Evolutionary conservation across 2,797 vertebrate genomes (phyloP), one percentile per base, ranked within the genome.

Genomic region (Pseudopleuronectes americanus): DNA sequence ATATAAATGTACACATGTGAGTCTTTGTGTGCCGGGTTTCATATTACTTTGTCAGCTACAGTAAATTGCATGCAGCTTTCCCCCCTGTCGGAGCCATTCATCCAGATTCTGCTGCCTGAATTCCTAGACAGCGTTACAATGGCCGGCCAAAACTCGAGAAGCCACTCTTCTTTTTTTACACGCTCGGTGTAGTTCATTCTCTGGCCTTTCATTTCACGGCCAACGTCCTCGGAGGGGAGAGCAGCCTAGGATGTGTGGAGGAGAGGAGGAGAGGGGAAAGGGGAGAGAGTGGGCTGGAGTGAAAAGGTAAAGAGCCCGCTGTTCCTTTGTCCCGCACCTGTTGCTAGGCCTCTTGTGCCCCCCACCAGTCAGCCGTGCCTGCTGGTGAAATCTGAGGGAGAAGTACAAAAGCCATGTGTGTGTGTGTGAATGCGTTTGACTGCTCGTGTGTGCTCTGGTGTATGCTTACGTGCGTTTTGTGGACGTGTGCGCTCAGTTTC

Each of bases 321-420:
- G 88, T 87, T 91, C 85, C 78, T 93, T 93, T 92, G 89, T 93
- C 86, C 81, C 59, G 87, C 91, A 91, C 91, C 91, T 92, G 91
- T 92, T 92, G 84, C 90, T 90, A 87, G 85, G 91, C 91, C 89
- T 92, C 88, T 73, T 49, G 71, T 75, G 60, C 70, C 79, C 81
- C 81, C 48, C 79, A 64, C 70, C 80, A 74, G 80, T 57, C 61
- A 9, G 63, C 68, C 68, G 78, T 3, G 53, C 77, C 84, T 52
- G 33, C 74, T 68, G 68, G 70, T 76, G 56, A 56, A 83, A 67
- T 36, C 85, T 55, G 63, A 57, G 48, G 38, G 62, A 77, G 48
- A 74, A 77, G 57, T 22, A 86, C 80, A 89, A 90, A 87, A 83
- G 76, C 72, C 28, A n/a, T 47, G 71, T 62, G 47, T 61, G 64